Percentiles rank a stretch among this genome's conserved stretches.
phyloP scores from a whole-genome alignment of 2,113 vertebrate genomes.

The Tupaia tana region DNA sequence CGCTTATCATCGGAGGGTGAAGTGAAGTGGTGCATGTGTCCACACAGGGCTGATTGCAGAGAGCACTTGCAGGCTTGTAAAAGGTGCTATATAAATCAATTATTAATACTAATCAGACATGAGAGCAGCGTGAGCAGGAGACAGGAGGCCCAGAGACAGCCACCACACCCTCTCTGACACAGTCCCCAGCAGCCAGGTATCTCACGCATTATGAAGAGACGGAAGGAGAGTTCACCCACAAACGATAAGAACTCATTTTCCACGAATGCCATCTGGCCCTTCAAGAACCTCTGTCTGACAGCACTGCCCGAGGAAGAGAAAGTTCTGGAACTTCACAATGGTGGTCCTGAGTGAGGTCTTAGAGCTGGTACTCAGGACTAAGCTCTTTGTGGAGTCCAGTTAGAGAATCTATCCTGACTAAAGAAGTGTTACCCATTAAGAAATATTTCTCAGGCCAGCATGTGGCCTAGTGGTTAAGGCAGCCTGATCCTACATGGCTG shows the following conservation, averaged over 20 bases:
- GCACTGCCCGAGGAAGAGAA: not conserved
- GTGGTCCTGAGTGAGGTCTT: not conserved
- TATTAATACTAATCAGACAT: conserved; percentile 85
- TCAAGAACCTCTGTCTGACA: not conserved
- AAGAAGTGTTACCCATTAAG: not conserved
- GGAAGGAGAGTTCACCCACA: not conserved
- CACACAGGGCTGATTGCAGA: conserved; percentile 42
- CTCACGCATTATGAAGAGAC: not conserved
- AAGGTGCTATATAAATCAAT: conserved; percentile 86
- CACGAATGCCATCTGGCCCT: not conserved
- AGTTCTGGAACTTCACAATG: not conserved
- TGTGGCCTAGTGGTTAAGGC: too few relatives aligned
- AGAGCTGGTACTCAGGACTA: not conserved
- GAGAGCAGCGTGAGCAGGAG: conserved; percentile 71
- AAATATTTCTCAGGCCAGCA: too few relatives aligned
- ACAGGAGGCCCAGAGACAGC: conserved; percentile 68
- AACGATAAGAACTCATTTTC: conserved; percentile 2
- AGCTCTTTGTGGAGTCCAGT: not conserved
- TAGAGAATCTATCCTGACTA: not conserved
- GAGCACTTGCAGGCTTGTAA: conserved; percentile 77
- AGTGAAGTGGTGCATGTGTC: conserved; percentile 58
- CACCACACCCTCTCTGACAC: conserved; percentile 73
- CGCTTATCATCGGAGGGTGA: conserved; percentile 59
- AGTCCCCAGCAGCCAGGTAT: conserved; percentile 22
- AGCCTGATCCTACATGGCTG: too few relatives aligned